A percentile compares a stretch with the other conserved stretches of the same genome.
phyloP scores from a whole-genome alignment of 2,888 invertebrate genomes.

The Monochamus alternatus region DNA sequence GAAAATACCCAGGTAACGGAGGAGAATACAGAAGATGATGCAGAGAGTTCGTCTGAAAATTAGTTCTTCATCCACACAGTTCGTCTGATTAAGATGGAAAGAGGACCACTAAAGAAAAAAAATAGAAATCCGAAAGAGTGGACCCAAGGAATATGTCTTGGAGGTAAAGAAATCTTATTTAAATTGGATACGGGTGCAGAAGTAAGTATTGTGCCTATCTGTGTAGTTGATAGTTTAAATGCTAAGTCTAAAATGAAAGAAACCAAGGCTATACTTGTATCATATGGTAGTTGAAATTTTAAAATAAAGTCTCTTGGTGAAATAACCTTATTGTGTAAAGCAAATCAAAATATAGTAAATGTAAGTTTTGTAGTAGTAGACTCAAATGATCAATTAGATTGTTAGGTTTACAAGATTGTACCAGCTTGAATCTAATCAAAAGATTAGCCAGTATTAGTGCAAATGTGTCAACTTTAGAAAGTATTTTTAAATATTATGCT shows the following conservation, averaged over 20 bases:
- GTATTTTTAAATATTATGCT: slow-evolving; percentile 30
- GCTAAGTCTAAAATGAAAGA: background rate
- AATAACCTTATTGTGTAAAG: background rate
- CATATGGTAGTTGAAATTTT: slow-evolving; percentile 20
- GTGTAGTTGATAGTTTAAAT: background rate
- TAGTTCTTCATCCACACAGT: slow-evolving; percentile 1
- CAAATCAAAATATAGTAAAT: background rate
- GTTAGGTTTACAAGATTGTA: slow-evolving; percentile 39
- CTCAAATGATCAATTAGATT: slow-evolving; percentile 31
- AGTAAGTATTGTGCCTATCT: background rate
- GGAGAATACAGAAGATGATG: no score
- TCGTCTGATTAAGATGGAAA: background rate
- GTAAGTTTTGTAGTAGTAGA: slow-evolving; percentile 38
- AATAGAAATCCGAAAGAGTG: background rate
- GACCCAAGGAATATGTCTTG: background rate
- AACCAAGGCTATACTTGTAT: slow-evolving; percentile 2
- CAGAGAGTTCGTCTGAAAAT: background rate
- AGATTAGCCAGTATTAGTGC: slow-evolving; percentile 21
- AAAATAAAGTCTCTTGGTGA: slow-evolving; percentile 6
- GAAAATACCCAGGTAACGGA: no score
- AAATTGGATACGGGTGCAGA: slow-evolving; percentile 5
- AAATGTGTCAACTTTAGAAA: slow-evolving; percentile 24
- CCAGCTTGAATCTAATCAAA: slow-evolving; percentile 38
- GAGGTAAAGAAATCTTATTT: background rate
- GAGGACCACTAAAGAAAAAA: background rate